Conservation (phyloP, 2,113 vertebrate genomes). For the Neofelis nebulosa region DNA sequence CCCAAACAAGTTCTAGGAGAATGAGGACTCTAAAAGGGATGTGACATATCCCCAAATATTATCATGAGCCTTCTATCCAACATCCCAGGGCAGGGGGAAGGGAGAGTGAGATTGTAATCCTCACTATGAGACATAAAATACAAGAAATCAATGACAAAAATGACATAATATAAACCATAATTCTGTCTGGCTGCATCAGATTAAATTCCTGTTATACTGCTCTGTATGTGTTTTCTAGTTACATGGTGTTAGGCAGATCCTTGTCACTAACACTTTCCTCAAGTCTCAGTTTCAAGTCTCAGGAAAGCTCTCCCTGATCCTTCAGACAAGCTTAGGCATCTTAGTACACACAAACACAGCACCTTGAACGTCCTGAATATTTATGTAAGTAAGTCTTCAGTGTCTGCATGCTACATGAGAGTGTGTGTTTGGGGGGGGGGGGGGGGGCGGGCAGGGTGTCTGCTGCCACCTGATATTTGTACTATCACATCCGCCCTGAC, state of each 20-base stretch:
- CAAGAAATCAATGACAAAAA: not conserved
- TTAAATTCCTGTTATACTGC: not conserved
- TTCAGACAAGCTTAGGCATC: not conserved
- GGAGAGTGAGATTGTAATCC: not conserved
- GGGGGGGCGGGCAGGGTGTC: rapidly evolving
- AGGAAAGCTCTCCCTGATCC: not conserved
- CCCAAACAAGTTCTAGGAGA: not conserved
- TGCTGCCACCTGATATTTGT: not conserved
- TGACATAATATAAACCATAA: not conserved
- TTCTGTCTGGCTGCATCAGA: not conserved
- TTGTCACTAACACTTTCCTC: not conserved
- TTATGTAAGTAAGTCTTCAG: not conserved
- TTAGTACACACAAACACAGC: not conserved
- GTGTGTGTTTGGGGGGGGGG: too few species aligned
- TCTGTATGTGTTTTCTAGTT: not conserved
- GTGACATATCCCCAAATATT: not conserved
- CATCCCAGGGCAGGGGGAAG: not conserved
- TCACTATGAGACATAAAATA: not conserved
- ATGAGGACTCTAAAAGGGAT: not conserved
- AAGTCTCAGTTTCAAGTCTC: not conserved
- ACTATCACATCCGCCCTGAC: not conserved
- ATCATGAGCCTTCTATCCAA: not conserved
- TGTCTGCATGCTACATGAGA: not conserved
- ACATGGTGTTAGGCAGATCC: not conserved
- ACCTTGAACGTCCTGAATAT: not conserved